These are phyloP conservation scores for Odontothrips loti DNA, from an alignment of 2,888 invertebrate species.

Conservation along the genomic window DNA sequence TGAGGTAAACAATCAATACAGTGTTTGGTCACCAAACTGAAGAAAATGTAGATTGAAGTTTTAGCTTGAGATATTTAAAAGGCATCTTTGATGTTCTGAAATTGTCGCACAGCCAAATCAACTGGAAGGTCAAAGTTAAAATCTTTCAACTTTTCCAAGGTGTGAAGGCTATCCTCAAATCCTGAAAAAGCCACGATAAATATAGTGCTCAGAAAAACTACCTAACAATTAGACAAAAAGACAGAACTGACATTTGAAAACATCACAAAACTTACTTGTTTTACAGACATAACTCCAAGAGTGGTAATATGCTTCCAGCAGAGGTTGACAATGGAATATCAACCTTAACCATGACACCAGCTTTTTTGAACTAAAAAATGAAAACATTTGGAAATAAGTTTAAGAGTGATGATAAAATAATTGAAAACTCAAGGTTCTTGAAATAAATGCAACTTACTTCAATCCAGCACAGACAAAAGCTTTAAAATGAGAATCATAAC, in stretches of 20 bases:
- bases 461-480: constrained; percentile 95
- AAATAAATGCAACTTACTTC: constrained; percentile 62
- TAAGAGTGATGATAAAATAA: not conserved
- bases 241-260: not conserved
- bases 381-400: constrained; percentile 17
- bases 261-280: constrained; percentile 59
- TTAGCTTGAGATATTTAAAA: constrained; percentile 49
- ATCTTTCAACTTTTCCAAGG: constrained; percentile 78
- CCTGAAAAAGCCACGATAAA: constrained; percentile 53
- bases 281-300: constrained; percentile 94
- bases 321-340: constrained; percentile 78
- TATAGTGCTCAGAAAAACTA: constrained; percentile 13
- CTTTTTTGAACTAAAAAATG: constrained; percentile 67
- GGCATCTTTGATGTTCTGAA: constrained; percentile 96
- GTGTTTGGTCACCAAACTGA: too few species aligned
- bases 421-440: constrained; percentile 27
- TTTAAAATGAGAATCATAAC: constrained; percentile 95
- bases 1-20: not conserved
- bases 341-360: constrained; percentile 91
- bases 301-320: constrained; percentile 74
- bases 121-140: constrained; percentile 91
- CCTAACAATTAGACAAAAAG: constrained; percentile 24
- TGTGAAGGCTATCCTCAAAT: constrained; percentile 90
- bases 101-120: constrained; percentile 92
- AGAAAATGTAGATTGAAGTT: not conserved